phyloP scores from a whole-genome alignment of 35 echinoderm and acorn worm genomes.

The Antedon bifida region DNA sequence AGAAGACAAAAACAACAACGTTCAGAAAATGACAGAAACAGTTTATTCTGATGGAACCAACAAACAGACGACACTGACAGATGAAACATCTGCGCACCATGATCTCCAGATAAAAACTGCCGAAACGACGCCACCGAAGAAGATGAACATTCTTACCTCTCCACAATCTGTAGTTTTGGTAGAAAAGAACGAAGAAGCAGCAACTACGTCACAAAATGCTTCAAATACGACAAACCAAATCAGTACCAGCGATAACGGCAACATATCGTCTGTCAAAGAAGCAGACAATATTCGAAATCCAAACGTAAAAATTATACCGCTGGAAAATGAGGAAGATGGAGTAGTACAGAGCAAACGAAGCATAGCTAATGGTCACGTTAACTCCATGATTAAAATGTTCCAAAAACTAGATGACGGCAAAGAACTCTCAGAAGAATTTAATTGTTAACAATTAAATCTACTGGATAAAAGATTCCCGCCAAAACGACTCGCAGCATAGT shows the following conservation, averaged over 20 bases:
- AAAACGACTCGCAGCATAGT: no score
- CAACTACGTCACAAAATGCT: background rate
- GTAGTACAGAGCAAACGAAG: background rate
- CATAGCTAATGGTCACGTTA: background rate
- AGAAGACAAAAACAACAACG: no score
- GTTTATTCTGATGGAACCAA: no score
- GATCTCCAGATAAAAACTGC: background rate
- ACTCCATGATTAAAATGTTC: background rate
- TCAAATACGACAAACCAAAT: background rate
- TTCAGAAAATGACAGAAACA: no score
- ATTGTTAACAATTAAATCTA: background rate
- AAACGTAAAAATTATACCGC: background rate
- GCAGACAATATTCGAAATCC: background rate
- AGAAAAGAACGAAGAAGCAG: background rate
- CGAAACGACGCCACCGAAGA: background rate
- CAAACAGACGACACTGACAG: background rate
- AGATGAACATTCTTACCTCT: background rate
- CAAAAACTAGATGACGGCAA: background rate
- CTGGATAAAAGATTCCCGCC: no score
- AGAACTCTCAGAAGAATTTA: background rate
- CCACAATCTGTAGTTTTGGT: background rate
- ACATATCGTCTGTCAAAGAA: background rate
- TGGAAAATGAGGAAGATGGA: background rate
- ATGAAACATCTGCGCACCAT: background rate
- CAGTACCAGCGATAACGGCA: background rate